phyloP scores from a whole-genome alignment of 2,113 vertebrate genomes.

The Malurus melanocephalus region DNA sequence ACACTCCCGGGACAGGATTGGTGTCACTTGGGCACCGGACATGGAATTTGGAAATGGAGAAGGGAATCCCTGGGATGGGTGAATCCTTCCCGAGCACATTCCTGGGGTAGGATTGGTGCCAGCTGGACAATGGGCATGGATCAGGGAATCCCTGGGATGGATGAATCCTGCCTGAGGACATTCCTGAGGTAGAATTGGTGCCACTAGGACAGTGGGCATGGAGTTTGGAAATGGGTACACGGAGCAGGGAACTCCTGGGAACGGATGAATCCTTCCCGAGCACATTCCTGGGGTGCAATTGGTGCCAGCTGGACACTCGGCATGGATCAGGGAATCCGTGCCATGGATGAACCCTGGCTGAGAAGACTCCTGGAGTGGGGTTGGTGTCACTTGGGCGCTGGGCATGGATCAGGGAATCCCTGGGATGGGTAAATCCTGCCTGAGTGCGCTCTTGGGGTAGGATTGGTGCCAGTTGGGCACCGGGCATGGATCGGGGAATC shows the following conservation, averaged over 20 bases:
- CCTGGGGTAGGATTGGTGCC: too few species aligned
- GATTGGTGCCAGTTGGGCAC: neutral
- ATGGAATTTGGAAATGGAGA: too few species aligned
- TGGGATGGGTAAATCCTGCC: neutral
- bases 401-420: fast-evolving
- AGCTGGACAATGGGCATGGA: fast-evolving
- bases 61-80: fast-evolving
- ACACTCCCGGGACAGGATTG: too few species aligned
- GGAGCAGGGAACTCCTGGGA: fast-evolving
- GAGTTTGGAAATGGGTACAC: too few species aligned
- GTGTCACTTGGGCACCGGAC: too few species aligned
- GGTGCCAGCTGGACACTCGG: neutral
- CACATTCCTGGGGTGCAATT: fast-evolving
- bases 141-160: fast-evolving
- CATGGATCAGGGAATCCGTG: fast-evolving
- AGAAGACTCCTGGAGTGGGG: fast-evolving
- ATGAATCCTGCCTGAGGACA: fast-evolving
- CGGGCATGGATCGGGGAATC: neutral
- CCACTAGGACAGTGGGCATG: too few species aligned
- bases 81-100: too few species aligned
- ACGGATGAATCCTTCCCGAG: neutral
- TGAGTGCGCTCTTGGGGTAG: fast-evolving
- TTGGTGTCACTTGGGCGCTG: fast-evolving
- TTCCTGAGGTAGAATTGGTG: too few species aligned
- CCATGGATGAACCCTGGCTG: fast-evolving